Conservation (phyloP, 2,797 vertebrate species). For the Lutjanus campechanus region DNA sequence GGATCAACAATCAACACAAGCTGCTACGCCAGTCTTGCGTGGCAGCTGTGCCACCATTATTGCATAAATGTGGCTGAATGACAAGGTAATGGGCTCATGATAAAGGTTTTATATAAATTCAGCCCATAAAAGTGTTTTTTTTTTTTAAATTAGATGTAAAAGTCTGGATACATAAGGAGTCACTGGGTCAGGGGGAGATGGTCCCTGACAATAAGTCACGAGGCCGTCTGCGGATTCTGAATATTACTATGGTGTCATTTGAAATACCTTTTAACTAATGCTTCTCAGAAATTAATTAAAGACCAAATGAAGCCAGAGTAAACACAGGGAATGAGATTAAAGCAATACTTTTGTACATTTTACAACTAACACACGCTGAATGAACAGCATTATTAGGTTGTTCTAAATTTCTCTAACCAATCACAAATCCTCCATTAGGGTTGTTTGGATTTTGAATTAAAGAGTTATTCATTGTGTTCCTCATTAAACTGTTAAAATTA, state of each 20-base stretch:
- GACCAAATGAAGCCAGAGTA: not conserved
- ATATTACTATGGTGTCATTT: not conserved
- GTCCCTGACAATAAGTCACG: not conserved
- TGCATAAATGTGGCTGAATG: conserved; percentile 17
- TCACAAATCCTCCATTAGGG: conserved; percentile 39
- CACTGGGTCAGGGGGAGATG: not conserved
- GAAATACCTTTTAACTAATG: not conserved
- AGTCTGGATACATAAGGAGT: not conserved
- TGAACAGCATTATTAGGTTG: conserved; percentile 29
- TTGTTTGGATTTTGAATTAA: conserved; percentile 52
- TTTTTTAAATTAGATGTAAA: not conserved
- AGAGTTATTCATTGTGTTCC: conserved; percentile 56
- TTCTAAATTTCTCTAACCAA: conserved; percentile 38
- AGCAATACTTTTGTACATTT: conserved; percentile 19
- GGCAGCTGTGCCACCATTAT: not conserved
- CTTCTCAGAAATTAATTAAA: conserved; percentile 17
- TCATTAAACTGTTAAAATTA: conserved; percentile 72
- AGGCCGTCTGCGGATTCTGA: not conserved
- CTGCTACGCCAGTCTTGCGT: not conserved
- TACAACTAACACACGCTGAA: conserved; percentile 8
- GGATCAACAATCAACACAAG: conserved; percentile 2
- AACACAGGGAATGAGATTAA: conserved; percentile 3
- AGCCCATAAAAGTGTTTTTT: not conserved
- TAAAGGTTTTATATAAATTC: not conserved
- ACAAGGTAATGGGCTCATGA: not conserved